Evolutionary conservation across 2,888 invertebrate genomes (phyloP).

Genomic region (Leucania comma): DNA sequence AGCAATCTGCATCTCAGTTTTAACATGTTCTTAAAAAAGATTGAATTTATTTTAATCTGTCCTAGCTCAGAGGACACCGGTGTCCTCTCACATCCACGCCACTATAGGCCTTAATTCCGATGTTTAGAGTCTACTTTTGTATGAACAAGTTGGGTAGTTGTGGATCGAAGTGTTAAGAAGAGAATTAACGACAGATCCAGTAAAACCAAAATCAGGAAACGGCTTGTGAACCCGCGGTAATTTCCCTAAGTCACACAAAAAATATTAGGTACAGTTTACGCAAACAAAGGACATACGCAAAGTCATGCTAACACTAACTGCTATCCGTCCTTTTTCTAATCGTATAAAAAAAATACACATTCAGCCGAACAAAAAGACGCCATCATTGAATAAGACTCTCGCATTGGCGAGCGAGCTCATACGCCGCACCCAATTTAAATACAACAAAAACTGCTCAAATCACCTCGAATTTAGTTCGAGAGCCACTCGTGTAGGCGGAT

Average conservation of each 20-base stretch:
- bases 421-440: constrained; percentile 86
- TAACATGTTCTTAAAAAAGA: no score
- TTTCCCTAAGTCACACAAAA: background rate
- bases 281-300: constrained; percentile 6
- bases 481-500: constrained; percentile 87
- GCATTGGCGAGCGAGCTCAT: constrained; percentile 68
- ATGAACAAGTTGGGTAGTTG: no score
- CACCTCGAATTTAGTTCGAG: constrained; percentile 85
- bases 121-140: no score
- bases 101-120: no score
- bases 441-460: constrained; percentile 88
- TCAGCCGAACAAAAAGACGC: constrained; percentile 22
- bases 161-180: no score
- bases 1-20: no score
- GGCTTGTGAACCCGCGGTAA: background rate
- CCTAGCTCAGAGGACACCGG: no score
- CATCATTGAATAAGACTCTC: constrained; percentile 44
- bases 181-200: no score
- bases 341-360: constrained; percentile 17
- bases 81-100: no score
- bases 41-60: no score
- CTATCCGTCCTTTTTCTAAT: constrained; percentile 22
- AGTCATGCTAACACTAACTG: background rate
- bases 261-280: background rate
- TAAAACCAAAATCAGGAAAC: background rate